phyloP scores from a whole-genome alignment of 1,140 invertebrate species.

The Metopolophium dirhodum region DNA sequence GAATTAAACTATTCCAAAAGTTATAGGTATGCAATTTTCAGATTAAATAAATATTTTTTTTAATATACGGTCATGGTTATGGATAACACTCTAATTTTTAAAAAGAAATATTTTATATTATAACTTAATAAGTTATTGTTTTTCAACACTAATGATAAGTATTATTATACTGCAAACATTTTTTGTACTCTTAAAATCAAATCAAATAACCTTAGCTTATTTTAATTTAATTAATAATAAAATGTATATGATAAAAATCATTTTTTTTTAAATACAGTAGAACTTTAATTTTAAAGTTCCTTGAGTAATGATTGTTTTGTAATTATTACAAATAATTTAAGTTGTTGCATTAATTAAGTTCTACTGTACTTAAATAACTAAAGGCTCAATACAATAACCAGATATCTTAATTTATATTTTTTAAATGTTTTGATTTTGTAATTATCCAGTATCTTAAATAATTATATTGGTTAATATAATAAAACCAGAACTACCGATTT shows the following conservation, averaged over 20 bases:
- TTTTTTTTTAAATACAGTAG: background rate
- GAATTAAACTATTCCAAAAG: background rate
- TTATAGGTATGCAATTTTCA: background rate
- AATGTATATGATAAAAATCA: background rate
- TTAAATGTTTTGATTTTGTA: too few relatives aligned
- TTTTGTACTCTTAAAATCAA: background rate
- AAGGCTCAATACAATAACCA: background rate
- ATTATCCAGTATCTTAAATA: background rate
- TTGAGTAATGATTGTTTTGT: background rate
- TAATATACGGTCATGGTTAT: background rate
- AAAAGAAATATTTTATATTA: background rate
- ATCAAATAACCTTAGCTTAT: background rate
- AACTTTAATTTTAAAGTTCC: background rate
- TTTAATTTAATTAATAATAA: conserved; percentile 17
- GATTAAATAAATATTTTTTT: background rate
- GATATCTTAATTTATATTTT: background rate
- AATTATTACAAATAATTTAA: background rate
- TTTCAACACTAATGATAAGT: background rate
- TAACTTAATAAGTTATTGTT: background rate
- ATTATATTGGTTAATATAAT: background rate
- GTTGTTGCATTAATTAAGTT: background rate
- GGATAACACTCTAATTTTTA: background rate
- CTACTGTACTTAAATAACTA: background rate
- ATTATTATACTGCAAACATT: background rate
- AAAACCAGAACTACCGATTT: background rate